These are phyloP conservation scores for Brienomyrus longianalis DNA, from an alignment of 2,113 vertebrate genomes.

Conservation along the genomic window DNA sequence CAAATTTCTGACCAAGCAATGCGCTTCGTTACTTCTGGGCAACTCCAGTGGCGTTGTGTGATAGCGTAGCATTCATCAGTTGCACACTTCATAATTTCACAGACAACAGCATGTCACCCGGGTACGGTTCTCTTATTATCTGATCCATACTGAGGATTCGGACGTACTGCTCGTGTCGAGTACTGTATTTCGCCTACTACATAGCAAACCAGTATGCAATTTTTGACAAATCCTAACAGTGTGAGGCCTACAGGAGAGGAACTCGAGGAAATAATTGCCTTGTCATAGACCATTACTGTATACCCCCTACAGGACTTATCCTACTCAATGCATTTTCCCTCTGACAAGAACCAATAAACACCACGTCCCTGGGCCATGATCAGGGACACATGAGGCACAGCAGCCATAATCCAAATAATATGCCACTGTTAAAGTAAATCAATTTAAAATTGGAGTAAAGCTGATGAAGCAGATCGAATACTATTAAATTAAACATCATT, in stretches of 20 bases:
- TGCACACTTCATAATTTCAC: neutral
- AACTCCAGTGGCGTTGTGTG: neutral
- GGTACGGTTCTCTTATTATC: neutral
- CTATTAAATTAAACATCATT: neutral
- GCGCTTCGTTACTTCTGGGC: neutral
- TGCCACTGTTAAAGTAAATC: neutral
- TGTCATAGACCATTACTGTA: neutral
- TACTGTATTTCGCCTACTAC: too few relatives aligned
- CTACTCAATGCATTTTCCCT: neutral
- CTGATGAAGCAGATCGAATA: neutral
- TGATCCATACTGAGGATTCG: neutral
- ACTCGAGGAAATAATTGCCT: neutral
- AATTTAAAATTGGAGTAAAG: neutral
- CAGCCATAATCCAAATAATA: neutral
- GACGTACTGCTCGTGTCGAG: neutral
- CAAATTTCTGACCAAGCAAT: neutral
- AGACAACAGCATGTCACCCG: neutral
- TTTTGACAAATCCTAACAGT: neutral
- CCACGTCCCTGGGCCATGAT: neutral
- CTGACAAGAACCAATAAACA: neutral
- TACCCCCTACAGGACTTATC: neutral
- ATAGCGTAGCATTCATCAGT: neutral
- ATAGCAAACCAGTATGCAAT: neutral
- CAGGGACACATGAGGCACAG: neutral
- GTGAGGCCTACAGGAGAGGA: neutral